Base-by-base conservation (phyloP, 2,113 vertebrate genomes). In the Periophthalmodon schlosseri region DNA sequence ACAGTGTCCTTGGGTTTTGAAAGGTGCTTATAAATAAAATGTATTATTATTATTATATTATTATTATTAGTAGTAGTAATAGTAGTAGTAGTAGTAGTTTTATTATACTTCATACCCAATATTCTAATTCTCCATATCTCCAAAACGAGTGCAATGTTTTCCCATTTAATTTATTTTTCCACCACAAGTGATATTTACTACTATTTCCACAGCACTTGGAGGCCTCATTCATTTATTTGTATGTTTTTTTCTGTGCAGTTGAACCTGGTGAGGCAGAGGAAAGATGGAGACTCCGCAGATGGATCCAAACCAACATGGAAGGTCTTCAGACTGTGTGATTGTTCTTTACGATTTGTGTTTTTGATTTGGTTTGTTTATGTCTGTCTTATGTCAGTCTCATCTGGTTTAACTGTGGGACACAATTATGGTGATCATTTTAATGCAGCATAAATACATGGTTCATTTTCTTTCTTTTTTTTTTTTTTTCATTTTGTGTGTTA, bases 281-380 rank as follows among this genome's bases (percentile, higher is more conserved):
- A 94, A 85, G 92, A 95, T 7, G 86, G 90, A 57, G 93, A 94
- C 72, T 90, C 88, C 54, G 18, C 80, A 86, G 93, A 95, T 69
- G 87, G 89, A 85, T 86, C 93, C 76, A 94, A 94, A 80, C 91
- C 93, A 84, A 92, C 91, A 74, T 95, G 94, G 94, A 95, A 95
- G 93, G 93, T 94, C 82, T 88, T 85, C 86, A 76, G 67, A 80
- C 81, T 86, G 79, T 80, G 81, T 86, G 78, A 83, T 82, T 84
- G 73, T 82, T 84, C 85, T 39, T 77, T 81, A 75, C 84, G 81
- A 75, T 81, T 75, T 80, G 75, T 81, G 77, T 77, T 81, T 66
- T 68, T 52, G 75, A 72, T 70, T 63, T 68, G 78, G 66, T 64
- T 24, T 64, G 39, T 46, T 71, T 60, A 34, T 64, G 75, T 72